Base-by-base conservation (phyloP, 2,797 vertebrate species). In the Tympanoctomys barrerae region DNA sequence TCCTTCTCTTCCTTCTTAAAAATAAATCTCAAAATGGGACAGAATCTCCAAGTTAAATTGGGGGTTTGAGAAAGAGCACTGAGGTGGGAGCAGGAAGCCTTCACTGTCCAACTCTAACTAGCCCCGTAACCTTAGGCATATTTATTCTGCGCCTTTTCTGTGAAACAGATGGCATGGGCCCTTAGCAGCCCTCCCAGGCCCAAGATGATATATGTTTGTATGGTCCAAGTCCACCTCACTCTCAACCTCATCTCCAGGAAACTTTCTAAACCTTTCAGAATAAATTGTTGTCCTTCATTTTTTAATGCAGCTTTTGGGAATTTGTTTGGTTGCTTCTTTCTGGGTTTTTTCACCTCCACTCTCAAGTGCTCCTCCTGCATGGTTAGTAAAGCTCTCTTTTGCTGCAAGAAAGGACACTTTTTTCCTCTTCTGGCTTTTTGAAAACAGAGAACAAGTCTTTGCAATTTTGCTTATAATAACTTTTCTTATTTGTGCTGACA, bases 251-350 rank as follows among this genome's bases (percentile, higher is more conserved):
- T 75, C 89, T 87, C 84, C 19, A 57, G 85, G 66, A 94, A 93
- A 90, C 84, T 87, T 89, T 87, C 64, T 90, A 83, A 79, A 86
- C 33, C 84, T 78, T 90, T 94, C 77, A 70, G n/a, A 83, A 90
- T 81, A 64, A 83, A 49, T 75, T 52, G 79, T 82, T 86, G 68
- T 57, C 33, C 62, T 92, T 95, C 24, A 22, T 94, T 88, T 78
- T 83, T 61, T 66, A 90, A 62, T 6, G n/a, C 7, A 73, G 73
- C 59, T 89, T 96, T 90, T 28, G 77, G 54, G 26, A 88, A 73
- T 82, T 79, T n/a, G 31, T 24, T 49, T 71, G 73, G 57, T 87
- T 71, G 64, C 93, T 94, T 93, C 57, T 89, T 92, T 85, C 94
- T 90, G 85, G 39, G 70, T 92, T 95, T 92, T 90, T 64, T 86